Evolutionary conservation across 2,888 invertebrate genomes (phyloP), one percentile per base, ranked within the genome.

Genomic region (Tridacna crocea): DNA sequence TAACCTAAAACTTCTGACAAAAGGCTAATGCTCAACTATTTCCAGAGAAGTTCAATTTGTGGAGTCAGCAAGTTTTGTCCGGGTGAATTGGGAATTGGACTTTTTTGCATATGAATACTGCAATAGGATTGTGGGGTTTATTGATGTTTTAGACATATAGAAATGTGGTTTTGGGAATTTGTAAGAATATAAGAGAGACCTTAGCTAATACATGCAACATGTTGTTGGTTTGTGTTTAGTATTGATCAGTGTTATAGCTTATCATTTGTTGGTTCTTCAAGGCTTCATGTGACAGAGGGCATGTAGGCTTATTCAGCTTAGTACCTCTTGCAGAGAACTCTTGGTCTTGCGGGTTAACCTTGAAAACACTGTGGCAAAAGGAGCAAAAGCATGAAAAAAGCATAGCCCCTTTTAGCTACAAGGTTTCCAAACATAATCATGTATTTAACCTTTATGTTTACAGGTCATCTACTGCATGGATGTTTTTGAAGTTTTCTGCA

Each of bases 31-130:
- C 46, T 74, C 47, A 19, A 19, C 61, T 26, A 74, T 65, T 74
- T 74, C 77, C 48, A 63, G 68, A 77, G 77, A 73, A 77, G 77
- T 77, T 77, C 77, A 77, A 81, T 55, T 68, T 80, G 83, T 75
- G 61, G 75, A 83, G 75, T 83, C 83, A 83, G 83, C 83, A 72
- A 27, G 74, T 77, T 77, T 83, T 66, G 61, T 77, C 68, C n/a
- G 60, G 73, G 51, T 73, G 81, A 77, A 74, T 66, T 74, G 74
- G 76, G 74, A 81, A 81, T 70, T 74, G 65, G 75, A 48, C 70
- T 79, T 75, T 79, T 79, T 79, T 79, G 75, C 79, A 79, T 79
- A 79, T 75, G 79, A 79, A 75, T 72, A 75, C 75, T 66, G 66
- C 66, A 79, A 68, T 75, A 70, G 75, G 26, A 75, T 70, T 51